Evolutionary conservation across 1,140 invertebrate genomes (phyloP), one percentile per base, ranked within the genome.

Genomic region (Brachionus manjavacas): DNA sequence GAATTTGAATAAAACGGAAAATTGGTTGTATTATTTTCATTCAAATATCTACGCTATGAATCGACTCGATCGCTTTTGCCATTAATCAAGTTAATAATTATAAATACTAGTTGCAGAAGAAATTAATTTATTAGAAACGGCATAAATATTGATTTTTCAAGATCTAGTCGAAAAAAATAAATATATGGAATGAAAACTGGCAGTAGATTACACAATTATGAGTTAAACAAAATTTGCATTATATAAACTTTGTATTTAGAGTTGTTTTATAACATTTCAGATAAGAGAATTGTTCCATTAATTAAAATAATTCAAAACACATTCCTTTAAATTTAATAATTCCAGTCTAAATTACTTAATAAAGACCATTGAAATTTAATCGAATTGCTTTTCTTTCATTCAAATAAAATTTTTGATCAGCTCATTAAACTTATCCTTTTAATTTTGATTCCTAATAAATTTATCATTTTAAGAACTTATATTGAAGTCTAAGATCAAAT

Each of bases 121-220:
- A 68, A 81, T 81, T 81, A 81, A 81, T 81, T 81, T 68, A 68
- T 81, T 81, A 81, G 79, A 68, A 81, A 64, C 79, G 79, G 79
- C 49, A 46, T 68, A 64, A 81, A 81, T 81, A 81, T 81, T 81
- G 79, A 81, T 81, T 81, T 81, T 81, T 60, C 52, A 80, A 60
- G 43, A 43, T 72, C 35, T 39, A 72, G 68, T 41, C 35, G 68
- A 72, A 72, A 72, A 39, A 60, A 60, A 72, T 39, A 72, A 72
- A 72, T 39, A 39, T 39, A 72, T 39, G 16, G 12, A 72, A 41
- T 41, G 16, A 41, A 39, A 72, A 72, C 35, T 72, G 16, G 68
- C 68, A 76, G 72, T 49, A 23, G 72, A 76, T 76, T 76, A 76
- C 46, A 46, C 72, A 76, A 76, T 76, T 76, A 25, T 49, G 20